These are phyloP conservation scores for Knipowitschia caucasica DNA, from an alignment of 2,797 vertebrate species.

Conservation along the genomic window DNA sequence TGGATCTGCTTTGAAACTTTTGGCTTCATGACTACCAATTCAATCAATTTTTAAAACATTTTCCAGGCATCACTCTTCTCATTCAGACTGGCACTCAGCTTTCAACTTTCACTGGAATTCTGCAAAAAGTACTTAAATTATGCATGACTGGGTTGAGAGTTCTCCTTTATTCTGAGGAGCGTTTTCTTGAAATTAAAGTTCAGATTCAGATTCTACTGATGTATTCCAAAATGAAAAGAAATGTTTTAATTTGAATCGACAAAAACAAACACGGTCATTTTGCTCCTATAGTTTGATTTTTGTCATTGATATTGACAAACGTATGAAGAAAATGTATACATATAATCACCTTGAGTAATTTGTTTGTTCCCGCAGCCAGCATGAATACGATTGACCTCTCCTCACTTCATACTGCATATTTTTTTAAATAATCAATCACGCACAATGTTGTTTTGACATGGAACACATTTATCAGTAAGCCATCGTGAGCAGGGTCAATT, in stretches of 20 bases:
- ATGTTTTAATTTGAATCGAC: no score
- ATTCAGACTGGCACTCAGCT: constrained; percentile 16
- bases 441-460: constrained; percentile 61
- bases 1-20: not conserved
- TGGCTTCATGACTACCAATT: not conserved
- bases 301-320: no score
- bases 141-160: constrained; percentile 23
- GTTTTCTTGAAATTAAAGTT: no score
- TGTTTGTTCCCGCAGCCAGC: constrained; percentile 12
- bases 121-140: constrained; percentile 38
- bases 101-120: constrained; percentile 43
- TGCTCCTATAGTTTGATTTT: no score
- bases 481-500: constrained; percentile 63
- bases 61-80: constrained; percentile 24
- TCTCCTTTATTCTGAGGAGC: constrained; percentile 28
- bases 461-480: constrained; percentile 57
- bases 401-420: constrained; percentile 7
- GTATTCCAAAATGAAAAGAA: constrained; percentile 10
- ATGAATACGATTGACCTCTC: constrained; percentile 40
- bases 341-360: no score
- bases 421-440: constrained; percentile 46
- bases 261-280: no score
- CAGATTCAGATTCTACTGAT: not conserved
- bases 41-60: constrained; percentile 26
- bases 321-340: no score